A percentile compares a stretch with the other conserved stretches of the same genome.
Conservation (phyloP, 2,888 invertebrate species). For the Nudaria mundana region DNA sequence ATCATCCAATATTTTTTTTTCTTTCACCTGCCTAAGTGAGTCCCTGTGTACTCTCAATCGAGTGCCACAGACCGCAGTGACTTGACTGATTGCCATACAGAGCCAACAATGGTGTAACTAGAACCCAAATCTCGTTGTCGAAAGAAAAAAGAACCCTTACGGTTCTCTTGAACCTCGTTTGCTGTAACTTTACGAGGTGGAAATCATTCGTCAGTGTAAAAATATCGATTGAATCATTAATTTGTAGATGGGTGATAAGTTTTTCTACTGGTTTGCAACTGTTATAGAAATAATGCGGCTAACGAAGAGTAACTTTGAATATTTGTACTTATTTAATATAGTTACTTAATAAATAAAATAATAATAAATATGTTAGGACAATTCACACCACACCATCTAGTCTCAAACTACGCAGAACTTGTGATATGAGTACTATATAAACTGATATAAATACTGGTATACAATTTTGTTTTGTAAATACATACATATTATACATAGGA, state of each 20-base stretch:
- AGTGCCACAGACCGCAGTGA: slow-evolving; percentile 28
- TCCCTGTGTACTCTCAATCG: slow-evolving; percentile 18
- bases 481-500: too few species aligned
- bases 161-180: slow-evolving; percentile 19
- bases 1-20: neutral
- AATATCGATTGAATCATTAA: slow-evolving; percentile 4
- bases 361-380: too few species aligned
- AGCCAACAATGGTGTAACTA: slow-evolving; percentile 40
- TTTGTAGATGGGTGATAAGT: neutral
- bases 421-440: too few species aligned
- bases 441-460: too few species aligned
- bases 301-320: too few species aligned
- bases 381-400: too few species aligned
- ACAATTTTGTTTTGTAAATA: too few species aligned
- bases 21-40: slow-evolving; percentile 6
- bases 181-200: slow-evolving; percentile 3
- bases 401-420: too few species aligned
- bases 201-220: slow-evolving; percentile 3
- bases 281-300: neutral
- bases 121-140: slow-evolving; percentile 28
- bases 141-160: slow-evolving; percentile 26
- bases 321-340: too few species aligned
- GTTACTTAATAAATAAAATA: neutral
- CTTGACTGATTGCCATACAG: slow-evolving; percentile 38
- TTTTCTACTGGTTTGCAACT: neutral